A percentile compares a stretch with the other conserved stretches of the same genome.
phyloP scores from a whole-genome alignment of 2,888 invertebrate species.

The Uloborus plumipes region DNA sequence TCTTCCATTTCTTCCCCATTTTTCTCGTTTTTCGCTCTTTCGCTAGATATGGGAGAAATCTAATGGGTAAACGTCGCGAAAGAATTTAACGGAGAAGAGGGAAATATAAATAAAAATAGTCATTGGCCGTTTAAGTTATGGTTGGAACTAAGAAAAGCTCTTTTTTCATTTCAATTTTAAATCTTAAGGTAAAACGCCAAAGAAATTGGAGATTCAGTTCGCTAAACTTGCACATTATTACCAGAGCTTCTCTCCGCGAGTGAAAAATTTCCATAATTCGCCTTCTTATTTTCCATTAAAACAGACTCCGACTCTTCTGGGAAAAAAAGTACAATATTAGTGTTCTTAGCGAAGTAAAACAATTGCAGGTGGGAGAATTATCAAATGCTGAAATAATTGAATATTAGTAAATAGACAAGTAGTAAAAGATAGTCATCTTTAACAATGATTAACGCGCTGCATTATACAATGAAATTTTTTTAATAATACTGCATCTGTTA shows the following conservation, averaged over 20 bases:
- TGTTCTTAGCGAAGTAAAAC: background rate
- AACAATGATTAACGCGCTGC: too few species aligned
- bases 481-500: too few species aligned
- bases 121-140: constrained; percentile 10
- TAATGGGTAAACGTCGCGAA: constrained; percentile 8
- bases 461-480: too few species aligned
- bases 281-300: constrained; percentile 9
- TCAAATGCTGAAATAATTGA: background rate
- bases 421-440: too few species aligned
- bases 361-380: background rate
- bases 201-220: constrained; percentile 5
- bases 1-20: constrained; percentile 9
- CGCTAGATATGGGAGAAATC: background rate
- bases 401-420: background rate
- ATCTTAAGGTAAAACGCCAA: background rate
- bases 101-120: constrained; percentile 8
- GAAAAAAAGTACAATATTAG: background rate
- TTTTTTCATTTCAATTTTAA: constrained; percentile 2
- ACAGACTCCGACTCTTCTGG: background rate
- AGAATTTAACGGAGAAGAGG: constrained; percentile 1
- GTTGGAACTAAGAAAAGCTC: background rate
- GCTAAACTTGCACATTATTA: constrained; percentile 8
- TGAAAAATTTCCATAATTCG: constrained; percentile 11
- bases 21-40: background rate
- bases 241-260: background rate